Base-by-base conservation (phyloP, 2,888 invertebrate species). In the Eucera pruinosa region DNA sequence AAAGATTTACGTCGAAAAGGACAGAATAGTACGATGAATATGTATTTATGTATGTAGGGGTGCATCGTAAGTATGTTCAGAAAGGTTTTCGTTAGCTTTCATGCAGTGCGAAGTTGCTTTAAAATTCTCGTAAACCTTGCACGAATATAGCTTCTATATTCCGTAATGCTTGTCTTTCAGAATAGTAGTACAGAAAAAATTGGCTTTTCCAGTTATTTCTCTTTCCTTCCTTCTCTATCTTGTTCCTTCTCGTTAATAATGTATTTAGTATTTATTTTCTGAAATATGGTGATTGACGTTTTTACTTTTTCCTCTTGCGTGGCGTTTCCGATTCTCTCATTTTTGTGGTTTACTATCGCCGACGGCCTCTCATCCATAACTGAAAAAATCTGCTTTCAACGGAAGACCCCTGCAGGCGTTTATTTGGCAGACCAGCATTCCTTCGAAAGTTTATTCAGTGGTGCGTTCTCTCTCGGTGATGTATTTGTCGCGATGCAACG, bases 401-500 rank as follows among this genome's bases (percentile, higher is more conserved):
- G 36, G 36, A 41, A 47, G 68, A 13, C 68, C 57, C 69, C 67
- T n/a, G 54, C 54, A 67, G 68, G 64, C 64, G 73, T 75, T 82
- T 71, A 77, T 80, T 73, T 62, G 45, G 15, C 64, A 55, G 45
- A 58, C 13, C 48, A 43, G 47, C 57, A 62, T 81, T 79, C 72
- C 78, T 70, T 64, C 64, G 68, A 78, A 72, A 86, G 82, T 86
- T 85, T 85, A 84, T 81, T 76, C 86, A 81, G 61, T 68, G 71
- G 71, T 71, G 72, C 76, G 78, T 81, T 76, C 81, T 78, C 81
- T 78, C 72, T 65, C 76, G 62, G 71, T 71, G 78, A 78, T 79
- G 80, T 82, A 82, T 87, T 88, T 86, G 89, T 88, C 84, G 82
- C 67, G 80, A 80, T 82, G 87, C 85, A 89, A 87, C 84, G 71